Conservation (phyloP, 2,113 vertebrate species). For the Cichladusa arquata region DNA sequence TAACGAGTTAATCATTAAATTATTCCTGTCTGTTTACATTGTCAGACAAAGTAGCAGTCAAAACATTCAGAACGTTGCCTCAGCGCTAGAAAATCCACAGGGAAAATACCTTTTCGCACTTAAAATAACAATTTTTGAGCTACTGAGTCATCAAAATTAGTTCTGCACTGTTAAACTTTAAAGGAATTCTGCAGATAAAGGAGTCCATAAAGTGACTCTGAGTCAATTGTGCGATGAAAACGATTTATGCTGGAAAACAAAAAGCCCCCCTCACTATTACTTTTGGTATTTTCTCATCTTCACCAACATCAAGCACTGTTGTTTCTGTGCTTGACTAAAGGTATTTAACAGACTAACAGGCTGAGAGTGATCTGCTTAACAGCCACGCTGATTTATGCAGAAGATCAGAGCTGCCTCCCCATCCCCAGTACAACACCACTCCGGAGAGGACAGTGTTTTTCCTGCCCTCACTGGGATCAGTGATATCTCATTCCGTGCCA, state of each 20-base stretch:
- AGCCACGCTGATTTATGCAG: not conserved
- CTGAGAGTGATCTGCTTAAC: not conserved
- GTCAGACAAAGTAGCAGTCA: slow-evolving; percentile 63
- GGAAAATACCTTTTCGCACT: slow-evolving; percentile 65
- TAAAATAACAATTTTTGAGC: slow-evolving; percentile 57
- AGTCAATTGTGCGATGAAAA: slow-evolving; percentile 19
- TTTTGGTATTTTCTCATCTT: not conserved
- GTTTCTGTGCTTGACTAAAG: not conserved
- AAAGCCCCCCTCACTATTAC: not conserved
- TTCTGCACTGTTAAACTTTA: slow-evolving; percentile 67
- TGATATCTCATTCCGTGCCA: not conserved
- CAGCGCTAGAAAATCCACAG: slow-evolving; percentile 55
- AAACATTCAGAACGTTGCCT: slow-evolving; percentile 54
- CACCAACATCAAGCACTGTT: not conserved
- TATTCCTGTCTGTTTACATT: slow-evolving; percentile 66
- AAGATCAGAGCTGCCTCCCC: not conserved
- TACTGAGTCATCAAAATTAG: slow-evolving; percentile 68
- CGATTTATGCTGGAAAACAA: not conserved
- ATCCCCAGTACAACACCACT: accelerated
- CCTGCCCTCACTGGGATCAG: not conserved
- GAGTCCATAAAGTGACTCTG: slow-evolving; percentile 6
- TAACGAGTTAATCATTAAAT: slow-evolving; percentile 62
- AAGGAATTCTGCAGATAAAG: slow-evolving; percentile 55
- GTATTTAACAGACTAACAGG: not conserved
- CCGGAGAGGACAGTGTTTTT: accelerated